Conservation (phyloP, 2,888 invertebrate genomes). For the Pristionchus maxplancki region DNA sequence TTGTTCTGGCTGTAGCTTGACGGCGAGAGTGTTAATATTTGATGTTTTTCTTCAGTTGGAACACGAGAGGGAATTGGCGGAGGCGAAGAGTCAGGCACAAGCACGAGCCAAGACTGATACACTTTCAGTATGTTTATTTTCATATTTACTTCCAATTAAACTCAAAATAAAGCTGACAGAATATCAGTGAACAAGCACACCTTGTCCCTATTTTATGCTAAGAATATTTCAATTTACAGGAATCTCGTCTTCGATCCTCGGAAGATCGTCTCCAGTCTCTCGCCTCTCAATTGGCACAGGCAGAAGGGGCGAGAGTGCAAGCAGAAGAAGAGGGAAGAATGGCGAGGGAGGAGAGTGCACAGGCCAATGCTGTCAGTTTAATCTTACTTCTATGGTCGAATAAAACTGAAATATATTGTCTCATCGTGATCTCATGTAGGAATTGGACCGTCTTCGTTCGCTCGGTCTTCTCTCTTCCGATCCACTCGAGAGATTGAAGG, state of each 20-base stretch:
- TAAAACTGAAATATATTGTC: neutral
- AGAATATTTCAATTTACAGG: neutral
- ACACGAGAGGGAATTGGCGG: slow-evolving; percentile 54
- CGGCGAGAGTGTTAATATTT: neutral
- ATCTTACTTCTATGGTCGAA: neutral
- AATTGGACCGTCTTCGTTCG: slow-evolving; percentile 2
- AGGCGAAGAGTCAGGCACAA: slow-evolving; percentile 52
- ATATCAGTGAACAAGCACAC: too few relatives aligned
- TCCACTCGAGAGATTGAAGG: slow-evolving; percentile 46
- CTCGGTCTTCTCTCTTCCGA: slow-evolving; percentile 27
- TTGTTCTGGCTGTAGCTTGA: neutral
- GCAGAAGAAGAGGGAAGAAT: slow-evolving; percentile 37
- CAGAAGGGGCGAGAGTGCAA: slow-evolving; percentile 51
- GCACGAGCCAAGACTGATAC: slow-evolving; percentile 49
- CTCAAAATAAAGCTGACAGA: too few relatives aligned
- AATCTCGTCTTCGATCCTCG: neutral
- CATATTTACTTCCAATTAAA: too few relatives aligned
- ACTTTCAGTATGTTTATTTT: neutral
- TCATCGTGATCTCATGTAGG: neutral
- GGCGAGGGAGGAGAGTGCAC: neutral
- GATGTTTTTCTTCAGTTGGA: slow-evolving; percentile 38
- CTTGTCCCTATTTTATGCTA: too few relatives aligned
- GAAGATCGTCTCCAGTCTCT: slow-evolving; percentile 48
- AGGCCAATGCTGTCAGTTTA: neutral
- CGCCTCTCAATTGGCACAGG: slow-evolving; percentile 38